Conservation (phyloP, 2,797 vertebrate genomes). For the Kryptolebias ocellatus region DNA sequence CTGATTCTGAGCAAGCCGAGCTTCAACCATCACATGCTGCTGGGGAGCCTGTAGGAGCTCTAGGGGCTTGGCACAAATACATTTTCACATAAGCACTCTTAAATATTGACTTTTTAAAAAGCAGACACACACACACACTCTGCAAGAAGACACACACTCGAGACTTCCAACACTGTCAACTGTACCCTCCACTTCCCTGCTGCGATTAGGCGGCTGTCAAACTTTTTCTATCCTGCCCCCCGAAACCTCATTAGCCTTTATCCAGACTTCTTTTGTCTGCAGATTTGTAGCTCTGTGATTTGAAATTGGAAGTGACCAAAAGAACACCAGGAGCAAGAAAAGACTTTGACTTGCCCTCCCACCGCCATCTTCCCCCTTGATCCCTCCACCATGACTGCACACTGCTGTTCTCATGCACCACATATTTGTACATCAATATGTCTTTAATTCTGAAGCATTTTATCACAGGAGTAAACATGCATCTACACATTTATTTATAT, state of each 20-base stretch:
- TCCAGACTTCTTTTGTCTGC: slow-evolving; percentile 51
- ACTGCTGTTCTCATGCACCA: slow-evolving; percentile 49
- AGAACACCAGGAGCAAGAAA: slow-evolving; percentile 42
- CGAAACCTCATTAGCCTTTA: slow-evolving; percentile 33
- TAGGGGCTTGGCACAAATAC: slow-evolving; percentile 44
- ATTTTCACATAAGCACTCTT: slow-evolving; percentile 26
- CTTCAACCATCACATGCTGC: slow-evolving; percentile 59
- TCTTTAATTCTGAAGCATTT: slow-evolving; percentile 66
- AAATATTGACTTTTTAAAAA: slow-evolving; percentile 24
- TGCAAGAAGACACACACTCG: slow-evolving; percentile 8
- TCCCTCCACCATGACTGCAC: slow-evolving; percentile 9
- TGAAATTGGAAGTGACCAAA: slow-evolving; percentile 49
- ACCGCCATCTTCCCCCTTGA: slow-evolving; percentile 22
- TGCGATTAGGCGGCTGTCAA: slow-evolving; percentile 50
- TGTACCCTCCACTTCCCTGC: slow-evolving; percentile 29
- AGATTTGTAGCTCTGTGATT: slow-evolving; percentile 51
- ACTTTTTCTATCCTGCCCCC: slow-evolving; percentile 18
- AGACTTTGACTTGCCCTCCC: slow-evolving; percentile 33
- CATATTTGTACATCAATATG: slow-evolving; percentile 60
- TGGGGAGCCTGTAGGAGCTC: slow-evolving; percentile 56
- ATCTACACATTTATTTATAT: slow-evolving; percentile 61
- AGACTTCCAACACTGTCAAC: slow-evolving; percentile 26
- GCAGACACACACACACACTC: background rate
- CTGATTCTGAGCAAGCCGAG: slow-evolving; percentile 43
- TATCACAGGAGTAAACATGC: slow-evolving; percentile 59